These are phyloP conservation scores for Macrotis lagotis DNA, from an alignment of 2,113 vertebrate species.

Conservation along the genomic window DNA sequence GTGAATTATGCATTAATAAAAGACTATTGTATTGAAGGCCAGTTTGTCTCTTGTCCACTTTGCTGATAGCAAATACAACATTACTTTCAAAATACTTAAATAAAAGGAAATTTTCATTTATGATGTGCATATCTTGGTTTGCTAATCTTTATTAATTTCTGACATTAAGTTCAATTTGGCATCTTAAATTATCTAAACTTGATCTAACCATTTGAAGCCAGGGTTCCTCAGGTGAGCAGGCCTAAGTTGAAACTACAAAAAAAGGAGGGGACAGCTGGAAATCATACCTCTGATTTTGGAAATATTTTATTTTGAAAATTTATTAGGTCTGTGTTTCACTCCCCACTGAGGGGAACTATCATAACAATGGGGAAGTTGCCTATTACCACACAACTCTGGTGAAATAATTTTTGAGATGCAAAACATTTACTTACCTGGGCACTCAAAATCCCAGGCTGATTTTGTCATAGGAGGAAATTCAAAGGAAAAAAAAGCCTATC, in stretches of 20 bases:
- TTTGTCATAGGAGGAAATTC: neutral
- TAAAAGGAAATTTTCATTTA: neutral
- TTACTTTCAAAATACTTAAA: neutral
- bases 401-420: neutral
- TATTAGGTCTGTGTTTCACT: neutral
- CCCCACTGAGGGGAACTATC: neutral
- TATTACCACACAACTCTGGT: neutral
- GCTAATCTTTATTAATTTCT: no score
- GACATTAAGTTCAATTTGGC: neutral
- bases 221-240: neutral
- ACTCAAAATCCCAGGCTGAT: neutral
- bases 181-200: neutral
- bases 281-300: neutral
- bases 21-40: neutral
- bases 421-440: slow-evolving; percentile 1
- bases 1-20: neutral
- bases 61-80: neutral
- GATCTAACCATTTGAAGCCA: neutral
- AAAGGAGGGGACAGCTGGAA: neutral
- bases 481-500: slow-evolving; percentile 6
- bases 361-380: neutral
- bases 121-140: no score
- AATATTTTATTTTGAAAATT: neutral
- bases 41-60: neutral
- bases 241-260: neutral